Percentiles rank a stretch among this genome's conserved stretches.
These are phyloP conservation scores for Spheniscus mendiculus DNA, from an alignment of 2,113 vertebrate species.

Conservation along the genomic window DNA sequence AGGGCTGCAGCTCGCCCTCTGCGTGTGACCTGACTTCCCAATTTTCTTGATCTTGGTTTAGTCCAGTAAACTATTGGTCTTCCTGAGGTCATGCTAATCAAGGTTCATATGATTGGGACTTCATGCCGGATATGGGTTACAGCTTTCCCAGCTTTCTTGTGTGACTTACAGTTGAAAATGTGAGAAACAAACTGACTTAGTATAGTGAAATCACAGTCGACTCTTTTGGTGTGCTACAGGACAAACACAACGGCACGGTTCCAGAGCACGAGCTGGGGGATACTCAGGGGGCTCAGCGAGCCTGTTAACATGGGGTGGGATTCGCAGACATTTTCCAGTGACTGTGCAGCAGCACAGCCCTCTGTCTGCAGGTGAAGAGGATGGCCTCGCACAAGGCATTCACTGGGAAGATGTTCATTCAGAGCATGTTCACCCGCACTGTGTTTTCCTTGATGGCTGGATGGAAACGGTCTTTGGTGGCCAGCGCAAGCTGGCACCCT, in stretches of 20 bases:
- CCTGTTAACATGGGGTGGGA: fast-evolving
- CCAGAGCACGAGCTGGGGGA: background rate
- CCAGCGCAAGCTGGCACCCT: background rate
- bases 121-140: background rate
- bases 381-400: fast-evolving
- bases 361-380: background rate
- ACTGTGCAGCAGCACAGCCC: fast-evolving
- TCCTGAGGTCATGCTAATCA: background rate
- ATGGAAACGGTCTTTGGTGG: background rate
- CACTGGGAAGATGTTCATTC: background rate
- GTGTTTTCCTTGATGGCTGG: fast-evolving
- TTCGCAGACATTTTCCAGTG: background rate
- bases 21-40: background rate
- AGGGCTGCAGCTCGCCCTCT: background rate
- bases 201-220: background rate
- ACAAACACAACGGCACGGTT: background rate
- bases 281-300: background rate
- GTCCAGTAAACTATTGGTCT: background rate
- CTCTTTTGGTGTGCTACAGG: background rate
- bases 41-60: background rate
- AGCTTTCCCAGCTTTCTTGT: background rate
- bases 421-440: background rate
- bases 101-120: background rate
- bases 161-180: fast-evolving
- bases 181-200: background rate